Percentiles rank a stretch among this genome's conserved stretches.
Evolutionary conservation across 2,113 vertebrate species (phyloP).

Genomic region (Lethenteron reissneri): DNA sequence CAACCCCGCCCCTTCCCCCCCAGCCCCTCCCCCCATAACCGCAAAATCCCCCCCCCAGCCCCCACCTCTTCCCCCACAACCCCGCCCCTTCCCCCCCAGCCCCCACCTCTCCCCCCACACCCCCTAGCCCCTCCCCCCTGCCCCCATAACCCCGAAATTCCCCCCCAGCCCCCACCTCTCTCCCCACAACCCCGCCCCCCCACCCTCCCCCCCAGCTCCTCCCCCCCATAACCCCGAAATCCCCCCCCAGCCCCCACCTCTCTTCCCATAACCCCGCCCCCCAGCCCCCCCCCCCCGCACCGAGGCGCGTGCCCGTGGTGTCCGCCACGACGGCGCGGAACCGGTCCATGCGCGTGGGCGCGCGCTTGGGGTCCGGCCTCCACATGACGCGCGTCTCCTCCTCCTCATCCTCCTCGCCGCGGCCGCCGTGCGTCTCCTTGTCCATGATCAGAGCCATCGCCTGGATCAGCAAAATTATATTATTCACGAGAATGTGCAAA

Average conservation of each 20-base stretch:
- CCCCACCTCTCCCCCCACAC: too few species aligned
- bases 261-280: not conserved
- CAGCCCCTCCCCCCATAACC: not conserved
- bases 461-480: too few species aligned
- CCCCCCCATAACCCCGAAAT: not conserved
- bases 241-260: too few species aligned
- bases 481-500: too few species aligned
- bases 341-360: constrained; percentile 50
- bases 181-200: not conserved
- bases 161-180: not conserved
- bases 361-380: constrained; percentile 72
- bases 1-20: not conserved
- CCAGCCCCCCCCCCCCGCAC: constrained; percentile 19
- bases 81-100: too few species aligned
- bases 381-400: constrained; percentile 64
- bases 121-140: too few species aligned
- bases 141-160: too few species aligned
- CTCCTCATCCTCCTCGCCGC: constrained; percentile 25
- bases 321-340: constrained; percentile 42
- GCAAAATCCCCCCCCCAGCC: too few species aligned
- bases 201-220: constrained; percentile 1
- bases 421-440: constrained; percentile 19
- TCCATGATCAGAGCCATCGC: constrained; percentile 12
- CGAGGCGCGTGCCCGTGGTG: constrained; percentile 42
- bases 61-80: too few species aligned